phyloP scores from a whole-genome alignment of 2,797 vertebrate species.

The Anguilla marmorata region DNA sequence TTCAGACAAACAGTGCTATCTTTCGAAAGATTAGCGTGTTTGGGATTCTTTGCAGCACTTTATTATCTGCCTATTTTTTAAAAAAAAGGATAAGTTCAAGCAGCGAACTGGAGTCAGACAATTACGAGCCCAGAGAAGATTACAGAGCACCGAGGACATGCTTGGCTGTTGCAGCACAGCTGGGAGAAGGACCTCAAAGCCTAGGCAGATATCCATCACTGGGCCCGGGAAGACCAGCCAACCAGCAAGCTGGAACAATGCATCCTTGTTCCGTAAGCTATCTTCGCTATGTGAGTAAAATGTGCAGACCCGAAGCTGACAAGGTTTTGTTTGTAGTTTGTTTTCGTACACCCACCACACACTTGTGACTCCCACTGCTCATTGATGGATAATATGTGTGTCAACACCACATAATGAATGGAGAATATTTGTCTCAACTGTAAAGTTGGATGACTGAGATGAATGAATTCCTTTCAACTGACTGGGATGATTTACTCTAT shows the following conservation, averaged over 20 bases:
- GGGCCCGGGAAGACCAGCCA: constrained; percentile 10
- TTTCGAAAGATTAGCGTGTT: constrained; percentile 22
- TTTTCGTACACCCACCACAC: neutral
- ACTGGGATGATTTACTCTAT: neutral
- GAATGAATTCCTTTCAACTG: neutral
- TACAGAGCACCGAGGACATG: neutral
- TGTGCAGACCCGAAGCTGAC: constrained; percentile 16
- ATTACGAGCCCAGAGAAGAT: constrained; percentile 8
- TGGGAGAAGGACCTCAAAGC: constrained; percentile 15
- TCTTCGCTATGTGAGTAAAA: neutral
- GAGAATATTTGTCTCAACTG: neutral
- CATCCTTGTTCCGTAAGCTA: constrained; percentile 20
- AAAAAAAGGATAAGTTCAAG: constrained; percentile 16
- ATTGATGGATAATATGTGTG: neutral
- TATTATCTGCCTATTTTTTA: constrained; percentile 32
- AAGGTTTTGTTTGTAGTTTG: neutral
- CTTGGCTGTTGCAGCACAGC: neutral
- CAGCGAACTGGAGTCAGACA: neutral
- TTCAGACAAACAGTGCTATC: neutral
- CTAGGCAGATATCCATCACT: constrained; percentile 29
- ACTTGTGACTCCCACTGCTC: neutral
- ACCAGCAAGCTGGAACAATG: constrained; percentile 23
- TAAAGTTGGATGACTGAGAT: neutral
- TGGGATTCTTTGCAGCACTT: constrained; percentile 30
- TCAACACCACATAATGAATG: neutral